A percentile compares a stretch with the other conserved stretches of the same genome.
Evolutionary conservation across 2,113 vertebrate genomes (phyloP).

Genomic region (Pogonocichla stellata): DNA sequence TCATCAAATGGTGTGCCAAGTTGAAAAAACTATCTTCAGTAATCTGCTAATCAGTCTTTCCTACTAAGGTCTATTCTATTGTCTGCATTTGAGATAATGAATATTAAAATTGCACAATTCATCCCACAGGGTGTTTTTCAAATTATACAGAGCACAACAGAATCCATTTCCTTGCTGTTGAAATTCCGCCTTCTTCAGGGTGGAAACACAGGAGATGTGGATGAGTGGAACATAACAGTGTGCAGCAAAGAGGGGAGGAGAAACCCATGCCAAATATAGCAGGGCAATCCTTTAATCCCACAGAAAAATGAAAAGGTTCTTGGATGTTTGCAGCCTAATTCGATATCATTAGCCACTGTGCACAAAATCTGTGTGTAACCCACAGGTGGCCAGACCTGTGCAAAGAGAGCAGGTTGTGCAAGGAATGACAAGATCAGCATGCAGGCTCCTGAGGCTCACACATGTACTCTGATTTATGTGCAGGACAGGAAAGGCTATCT

Average conservation of each 20-base stretch:
- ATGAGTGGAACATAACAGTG: not conserved
- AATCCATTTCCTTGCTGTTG: slow-evolving; percentile 17
- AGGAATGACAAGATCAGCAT: not conserved
- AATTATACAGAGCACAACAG: slow-evolving; percentile 31
- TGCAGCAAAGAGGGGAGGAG: not conserved
- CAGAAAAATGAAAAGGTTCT: not conserved
- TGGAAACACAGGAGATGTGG: slow-evolving; percentile 33
- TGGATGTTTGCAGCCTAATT: not conserved
- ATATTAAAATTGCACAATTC: slow-evolving; percentile 53
- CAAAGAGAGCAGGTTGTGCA: not conserved
- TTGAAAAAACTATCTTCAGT: slow-evolving; percentile 21
- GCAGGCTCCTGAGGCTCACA: not conserved
- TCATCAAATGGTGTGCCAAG: not conserved
- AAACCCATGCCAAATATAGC: not conserved
- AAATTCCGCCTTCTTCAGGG: slow-evolving; percentile 14
- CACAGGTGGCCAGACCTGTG: not conserved
- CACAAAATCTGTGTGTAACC: not conserved
- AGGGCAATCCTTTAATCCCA: not conserved
- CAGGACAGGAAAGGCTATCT: not conserved
- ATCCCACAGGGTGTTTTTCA: slow-evolving; percentile 56
- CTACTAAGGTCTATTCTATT: not conserved
- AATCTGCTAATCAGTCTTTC: slow-evolving; percentile 45
- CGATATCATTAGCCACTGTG: not conserved
- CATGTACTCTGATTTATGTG: rapidly evolving
- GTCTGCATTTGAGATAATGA: slow-evolving; percentile 34